phyloP scores from a whole-genome alignment of 2,888 invertebrate genomes.

The Cactoblastis cactorum region DNA sequence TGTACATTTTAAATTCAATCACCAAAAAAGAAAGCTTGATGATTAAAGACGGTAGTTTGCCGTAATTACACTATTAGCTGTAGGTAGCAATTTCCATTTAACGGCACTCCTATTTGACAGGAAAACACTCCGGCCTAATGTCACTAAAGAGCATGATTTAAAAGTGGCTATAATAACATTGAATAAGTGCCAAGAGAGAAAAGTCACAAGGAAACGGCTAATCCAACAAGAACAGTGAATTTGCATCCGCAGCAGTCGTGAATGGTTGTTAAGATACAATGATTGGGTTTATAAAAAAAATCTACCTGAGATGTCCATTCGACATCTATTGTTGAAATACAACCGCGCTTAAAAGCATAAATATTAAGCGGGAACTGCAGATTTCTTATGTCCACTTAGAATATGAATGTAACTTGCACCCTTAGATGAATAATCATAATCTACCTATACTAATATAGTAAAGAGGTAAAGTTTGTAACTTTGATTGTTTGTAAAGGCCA shows the following conservation, averaged over 20 bases:
- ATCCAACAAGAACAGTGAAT: constrained; percentile 38
- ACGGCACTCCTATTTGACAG: background rate
- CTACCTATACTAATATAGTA: too few relatives aligned
- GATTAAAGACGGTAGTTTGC: too few relatives aligned
- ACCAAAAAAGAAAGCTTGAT: too few relatives aligned
- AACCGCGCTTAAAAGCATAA: constrained; percentile 19
- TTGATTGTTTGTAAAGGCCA: too few relatives aligned
- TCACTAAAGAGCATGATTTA: constrained; percentile 10
- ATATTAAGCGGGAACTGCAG: background rate
- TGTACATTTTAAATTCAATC: too few relatives aligned
- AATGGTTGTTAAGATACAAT: constrained; percentile 43
- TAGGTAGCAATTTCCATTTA: background rate
- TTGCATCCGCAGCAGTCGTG: constrained; percentile 34
- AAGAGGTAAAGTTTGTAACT: too few relatives aligned
- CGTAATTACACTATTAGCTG: background rate
- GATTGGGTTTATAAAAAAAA: constrained; percentile 39
- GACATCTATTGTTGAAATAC: constrained; percentile 44
- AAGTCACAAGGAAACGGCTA: constrained; percentile 22
- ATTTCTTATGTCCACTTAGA: background rate
- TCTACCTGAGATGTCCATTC: constrained; percentile 59
- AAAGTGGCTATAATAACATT: constrained; percentile 16
- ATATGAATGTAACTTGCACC: background rate
- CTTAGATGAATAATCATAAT: too few relatives aligned
- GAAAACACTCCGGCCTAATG: constrained; percentile 2
- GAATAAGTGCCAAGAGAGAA: constrained; percentile 23